A percentile compares a stretch with the other conserved stretches of the same genome.
Conservation (phyloP, 1,140 invertebrate genomes). For the Meloidogyne exigua region DNA sequence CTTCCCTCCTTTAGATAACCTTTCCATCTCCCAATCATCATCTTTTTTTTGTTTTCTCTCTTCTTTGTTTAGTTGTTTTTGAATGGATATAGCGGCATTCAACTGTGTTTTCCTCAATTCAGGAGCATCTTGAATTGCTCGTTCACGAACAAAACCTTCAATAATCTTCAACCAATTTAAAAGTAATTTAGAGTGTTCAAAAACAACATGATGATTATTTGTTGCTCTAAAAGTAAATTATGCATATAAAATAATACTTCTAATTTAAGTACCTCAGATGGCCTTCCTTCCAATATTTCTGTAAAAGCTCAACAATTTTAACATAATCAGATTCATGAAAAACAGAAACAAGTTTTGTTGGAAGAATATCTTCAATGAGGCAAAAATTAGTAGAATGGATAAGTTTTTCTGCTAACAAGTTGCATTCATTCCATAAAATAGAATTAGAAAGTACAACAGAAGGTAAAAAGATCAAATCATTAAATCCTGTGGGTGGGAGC, state of each 20-base stretch:
- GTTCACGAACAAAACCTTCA: conserved; percentile 16
- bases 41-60: conserved; percentile 20
- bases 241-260: not conserved
- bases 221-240: conserved; percentile 13
- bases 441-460: conserved; percentile 35
- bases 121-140: conserved; percentile 16
- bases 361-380: conserved; percentile 32
- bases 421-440: conserved; percentile 32
- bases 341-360: conserved; percentile 18
- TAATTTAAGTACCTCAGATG: conserved; percentile 9
- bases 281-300: conserved; percentile 7
- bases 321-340: conserved; percentile 21
- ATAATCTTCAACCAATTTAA: conserved; percentile 20
- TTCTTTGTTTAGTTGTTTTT: conserved; percentile 24
- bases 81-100: not conserved
- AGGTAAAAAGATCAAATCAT: conserved; percentile 34
- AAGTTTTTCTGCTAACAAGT: conserved; percentile 30
- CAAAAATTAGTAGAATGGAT: conserved; percentile 31
- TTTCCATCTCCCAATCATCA: conserved; percentile 41
- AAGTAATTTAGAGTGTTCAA: conserved; percentile 21
- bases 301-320: conserved; percentile 21
- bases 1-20: conserved; percentile 28
- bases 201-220: conserved; percentile 15
- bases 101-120: conserved; percentile 23
- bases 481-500: conserved; percentile 34